Evolutionary conservation across 1,140 invertebrate genomes (phyloP), one percentile per base, ranked within the genome.

Genomic region (Galleria mellonella): DNA sequence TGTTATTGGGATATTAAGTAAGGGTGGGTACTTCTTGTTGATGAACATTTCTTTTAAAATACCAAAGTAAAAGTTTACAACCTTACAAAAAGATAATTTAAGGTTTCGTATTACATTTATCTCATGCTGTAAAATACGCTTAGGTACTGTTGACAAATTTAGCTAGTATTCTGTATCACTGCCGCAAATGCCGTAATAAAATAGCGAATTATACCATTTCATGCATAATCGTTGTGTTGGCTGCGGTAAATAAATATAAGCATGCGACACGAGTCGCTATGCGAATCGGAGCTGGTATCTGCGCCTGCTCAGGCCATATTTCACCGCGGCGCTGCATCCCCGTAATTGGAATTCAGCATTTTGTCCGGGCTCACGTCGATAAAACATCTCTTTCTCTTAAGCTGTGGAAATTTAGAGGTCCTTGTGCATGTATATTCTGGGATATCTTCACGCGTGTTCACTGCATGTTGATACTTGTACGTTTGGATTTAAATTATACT

Each of bases 261-360:
- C 17, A 2, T 23, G 17, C 17, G 6, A 23, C 17, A 23, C 17
- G 17, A 23, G 17, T 35, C 27, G 39, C 27, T 9, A 32, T 13
- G 38, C 39, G 32, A 42, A 39, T 42, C 33, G 17, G 23, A 13
- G 32, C 23, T 11, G 51, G 9, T 23, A 29, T 41, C 33, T 46
- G 46, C 49, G 45, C n/a, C 35, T 17, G 31, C 48, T 30, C 36
- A 47, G 47, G 47, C 45, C 56, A 55, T 59, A 59, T 51, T 42
- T 54, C 48, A 59, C 56, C 39, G 30, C 29, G 23, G 45, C 38
- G 48, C 42, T 48, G 36, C 42, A 40, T 45, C 41, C 45, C 47
- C 39, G 46, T 59, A 59, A 59, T 59, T 51, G 56, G 56, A 51
- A 55, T 55, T 38, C 56, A 49, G 37, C 39, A 38, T 51, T 59